Evolutionary conservation across 2,888 invertebrate species (phyloP), one percentile per base, ranked within the genome.

Genomic region (Dasysyrphus albostriatus): DNA sequence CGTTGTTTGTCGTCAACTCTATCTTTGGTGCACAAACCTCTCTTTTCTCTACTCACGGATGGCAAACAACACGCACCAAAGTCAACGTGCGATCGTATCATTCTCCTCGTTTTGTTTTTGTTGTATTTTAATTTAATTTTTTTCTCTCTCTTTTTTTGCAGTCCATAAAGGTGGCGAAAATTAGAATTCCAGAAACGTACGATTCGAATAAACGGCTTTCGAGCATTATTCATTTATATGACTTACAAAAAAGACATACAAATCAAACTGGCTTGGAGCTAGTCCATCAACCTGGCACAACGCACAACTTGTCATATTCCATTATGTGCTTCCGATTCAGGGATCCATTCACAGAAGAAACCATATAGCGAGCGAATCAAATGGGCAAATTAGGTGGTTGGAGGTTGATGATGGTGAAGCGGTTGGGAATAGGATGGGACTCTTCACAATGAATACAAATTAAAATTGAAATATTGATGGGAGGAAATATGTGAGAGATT

Each of bases 311-410:
- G 87, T 87, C 83, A 87, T 87, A 87, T 75, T 83, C 65, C 87
- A 87, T 87, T 87, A 75, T 83, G 78, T 63, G 87, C 87, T 87
- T 87, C 87, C 87, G 87, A 87, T 83, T 78, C 87, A 87, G 37
- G 69, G 78, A 83, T 87, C 87, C 87, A 87, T 87, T 87, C 77
- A 83, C 77, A 83, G 74, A 67, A 87, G 74, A 39, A 70, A 47
- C 47, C 74, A 24, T 24, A 54, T 59, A 34, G 58, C 32, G 42
- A 69, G 70, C 70, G 78, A 59, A 83, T 37, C 70, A 65, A 65
- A 87, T 37, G 80, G 58, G 70, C 56, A 54, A 72, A 63, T 61
- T 49, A 69, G 81, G 75, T 56, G 39, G 49, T 44, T 39, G 24
- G 24, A n/a, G 39, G 39, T 39, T 19, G 47, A 42, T 14, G 19